Percentiles rank a stretch among this genome's conserved stretches.
phyloP scores from a whole-genome alignment of 92 coral and sea anemone species.

The Bergia puertoricense region DNA sequence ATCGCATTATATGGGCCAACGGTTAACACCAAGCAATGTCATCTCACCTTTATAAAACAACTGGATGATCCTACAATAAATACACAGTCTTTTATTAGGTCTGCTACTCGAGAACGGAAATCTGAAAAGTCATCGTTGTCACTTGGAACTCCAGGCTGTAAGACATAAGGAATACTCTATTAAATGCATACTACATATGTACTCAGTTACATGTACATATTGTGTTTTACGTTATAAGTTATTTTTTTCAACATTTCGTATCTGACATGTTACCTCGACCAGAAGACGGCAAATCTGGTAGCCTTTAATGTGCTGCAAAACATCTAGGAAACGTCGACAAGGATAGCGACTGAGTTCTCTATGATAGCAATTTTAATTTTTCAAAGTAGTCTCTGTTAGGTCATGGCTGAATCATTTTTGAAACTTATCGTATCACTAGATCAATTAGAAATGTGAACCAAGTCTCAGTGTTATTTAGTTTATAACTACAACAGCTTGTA shows the following conservation, averaged over 20 bases:
- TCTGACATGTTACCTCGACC: too few relatives aligned
- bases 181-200: not conserved
- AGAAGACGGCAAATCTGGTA: too few relatives aligned
- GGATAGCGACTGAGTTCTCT: too few relatives aligned
- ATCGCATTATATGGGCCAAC: too few relatives aligned
- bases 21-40: not conserved
- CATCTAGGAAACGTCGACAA: too few relatives aligned
- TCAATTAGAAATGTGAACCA: not conserved
- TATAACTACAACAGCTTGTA: not conserved
- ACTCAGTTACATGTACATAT: not conserved
- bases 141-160: conserved; percentile 87
- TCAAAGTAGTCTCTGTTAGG: too few relatives aligned
- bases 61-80: conserved; percentile 90
- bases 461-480: not conserved
- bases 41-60: conserved; percentile 85
- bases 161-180: not conserved
- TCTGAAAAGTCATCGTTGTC: conserved; percentile 87
- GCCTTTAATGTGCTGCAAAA: too few relatives aligned
- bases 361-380: too few relatives aligned
- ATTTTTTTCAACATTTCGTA: too few relatives aligned
- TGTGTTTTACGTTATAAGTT: too few relatives aligned
- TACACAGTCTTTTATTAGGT: conserved; percentile 92
- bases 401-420: too few relatives aligned
- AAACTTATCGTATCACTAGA: too few relatives aligned
- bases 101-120: conserved; percentile 92